Evolutionary conservation across 2,797 vertebrate genomes (phyloP), one percentile per base, ranked within the genome.

Genomic region (Cichlasoma orientale): DNA sequence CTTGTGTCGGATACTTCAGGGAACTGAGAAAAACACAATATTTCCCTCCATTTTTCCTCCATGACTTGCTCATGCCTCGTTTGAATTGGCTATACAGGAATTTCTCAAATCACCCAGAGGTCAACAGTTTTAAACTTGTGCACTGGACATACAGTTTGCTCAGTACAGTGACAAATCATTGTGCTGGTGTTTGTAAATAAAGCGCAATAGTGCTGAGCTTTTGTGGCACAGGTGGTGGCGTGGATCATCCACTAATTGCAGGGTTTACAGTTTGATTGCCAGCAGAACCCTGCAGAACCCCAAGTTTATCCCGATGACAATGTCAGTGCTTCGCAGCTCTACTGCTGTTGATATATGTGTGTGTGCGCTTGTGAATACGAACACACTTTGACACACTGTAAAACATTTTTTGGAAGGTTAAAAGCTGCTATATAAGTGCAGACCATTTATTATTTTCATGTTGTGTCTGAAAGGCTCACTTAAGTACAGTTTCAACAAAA

Each of bases 361-460:
- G 47, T 53, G 18, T 53, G 63, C 50, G 41, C 47, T 50, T 68
- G 47, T 6, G 41, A n/a, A 68, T 50, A 68, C 50, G 41, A 50
- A 0, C 2, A 68, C 61, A 66, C 38, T 66, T 66, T 66, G 5
- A 47, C 41, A 47, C 41, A 47, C 3, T 66, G 41, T 47, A 47
- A 29, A 68, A 29, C 44, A 18, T 47, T 50, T 50, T 50, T 5
- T 4, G 0, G 44, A 68, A n/a, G 44, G 6, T 50, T 11, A 68
- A 68, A 50, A n/a, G 41, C 16, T 50, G 41, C 10, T 0, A n/a
- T 66, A 47, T 4, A 66, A 4, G 23, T 27, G 2, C 61, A 0
- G 9, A 47, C 0, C 61, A 47, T 68, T 68, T 68, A 44, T 44
- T 12, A n/a, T 68, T 13, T 50, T 68, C 25, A 50, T n/a, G 18